Percentiles rank a stretch among this genome's conserved stretches.
phyloP scores from a whole-genome alignment of 2,113 vertebrate species.

The Macroglossus sobrinus region DNA sequence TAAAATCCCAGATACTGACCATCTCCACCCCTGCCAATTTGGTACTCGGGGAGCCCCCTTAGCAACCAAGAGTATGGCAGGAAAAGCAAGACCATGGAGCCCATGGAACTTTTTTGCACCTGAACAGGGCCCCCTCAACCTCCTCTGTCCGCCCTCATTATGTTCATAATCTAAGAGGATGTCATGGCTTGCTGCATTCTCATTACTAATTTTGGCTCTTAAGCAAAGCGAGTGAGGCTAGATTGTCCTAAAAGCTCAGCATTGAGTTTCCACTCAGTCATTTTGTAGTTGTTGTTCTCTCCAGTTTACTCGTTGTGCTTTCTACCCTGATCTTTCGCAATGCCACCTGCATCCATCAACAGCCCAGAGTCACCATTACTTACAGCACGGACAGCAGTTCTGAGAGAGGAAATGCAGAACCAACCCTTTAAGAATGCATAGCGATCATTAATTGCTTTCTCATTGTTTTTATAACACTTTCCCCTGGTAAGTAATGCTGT shows the following conservation, averaged over 20 bases:
- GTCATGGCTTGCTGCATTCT: background rate
- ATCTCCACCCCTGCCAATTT: background rate
- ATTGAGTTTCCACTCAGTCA: background rate
- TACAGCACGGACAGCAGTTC: background rate
- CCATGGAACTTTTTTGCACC: background rate
- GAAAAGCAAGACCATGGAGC: background rate
- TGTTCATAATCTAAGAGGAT: background rate
- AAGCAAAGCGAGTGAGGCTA: background rate
- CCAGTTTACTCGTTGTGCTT: background rate
- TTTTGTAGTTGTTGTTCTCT: background rate
- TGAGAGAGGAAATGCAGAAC: background rate
- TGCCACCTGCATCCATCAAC: background rate
- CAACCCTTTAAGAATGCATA: background rate
- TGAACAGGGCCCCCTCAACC: background rate
- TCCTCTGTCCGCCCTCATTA: background rate
- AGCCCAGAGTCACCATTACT: background rate
- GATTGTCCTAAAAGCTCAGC: background rate
- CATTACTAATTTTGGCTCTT: background rate
- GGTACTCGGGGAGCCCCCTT: background rate
- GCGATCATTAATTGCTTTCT: background rate
- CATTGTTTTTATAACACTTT: background rate
- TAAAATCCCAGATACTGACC: background rate
- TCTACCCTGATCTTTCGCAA: background rate
- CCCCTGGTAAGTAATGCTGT: background rate
- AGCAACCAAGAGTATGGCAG: background rate